Conservation (phyloP, 2,113 vertebrate genomes). For the Pteropus alecto region DNA sequence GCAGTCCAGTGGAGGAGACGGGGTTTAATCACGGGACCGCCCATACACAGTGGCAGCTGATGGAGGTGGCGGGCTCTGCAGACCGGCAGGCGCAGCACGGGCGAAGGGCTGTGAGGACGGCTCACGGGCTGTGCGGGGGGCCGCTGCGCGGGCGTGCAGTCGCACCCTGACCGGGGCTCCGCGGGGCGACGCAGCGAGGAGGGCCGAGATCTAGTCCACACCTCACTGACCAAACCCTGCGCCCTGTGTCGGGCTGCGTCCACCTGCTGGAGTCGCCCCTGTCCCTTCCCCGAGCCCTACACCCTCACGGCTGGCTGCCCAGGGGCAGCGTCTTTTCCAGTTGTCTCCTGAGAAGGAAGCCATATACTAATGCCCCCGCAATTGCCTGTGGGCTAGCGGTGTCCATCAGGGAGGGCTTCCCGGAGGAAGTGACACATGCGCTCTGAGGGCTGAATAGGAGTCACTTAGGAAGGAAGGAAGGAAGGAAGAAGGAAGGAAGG, state of each 20-base stretch:
- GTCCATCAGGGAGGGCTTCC: background rate
- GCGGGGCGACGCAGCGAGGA: too few species aligned
- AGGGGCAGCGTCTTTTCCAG: background rate
- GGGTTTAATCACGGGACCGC: background rate
- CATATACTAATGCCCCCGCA: too few species aligned
- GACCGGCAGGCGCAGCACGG: background rate
- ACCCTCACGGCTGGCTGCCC: too few species aligned
- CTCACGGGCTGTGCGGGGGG: too few species aligned
- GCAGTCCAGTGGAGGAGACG: background rate
- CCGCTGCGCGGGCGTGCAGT: background rate
- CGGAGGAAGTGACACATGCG: background rate
- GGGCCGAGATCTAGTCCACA: background rate
- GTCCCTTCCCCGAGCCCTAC: accelerated
- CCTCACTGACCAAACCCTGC: background rate
- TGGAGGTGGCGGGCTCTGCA: too few species aligned
- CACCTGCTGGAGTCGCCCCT: too few species aligned
- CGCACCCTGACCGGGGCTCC: background rate
- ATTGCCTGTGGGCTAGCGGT: background rate
- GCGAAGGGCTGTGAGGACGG: too few species aligned
- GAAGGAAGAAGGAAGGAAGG: too few species aligned
- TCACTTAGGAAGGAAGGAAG: too few species aligned
- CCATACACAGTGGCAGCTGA: background rate
- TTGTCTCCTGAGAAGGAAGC: too few species aligned
- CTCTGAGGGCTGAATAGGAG: background rate
- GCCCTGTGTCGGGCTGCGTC: background rate